Evolutionary conservation across 2,797 vertebrate species (phyloP), one percentile per base, ranked within the genome.

Genomic region (Cryptoblepharus egeriae): DNA sequence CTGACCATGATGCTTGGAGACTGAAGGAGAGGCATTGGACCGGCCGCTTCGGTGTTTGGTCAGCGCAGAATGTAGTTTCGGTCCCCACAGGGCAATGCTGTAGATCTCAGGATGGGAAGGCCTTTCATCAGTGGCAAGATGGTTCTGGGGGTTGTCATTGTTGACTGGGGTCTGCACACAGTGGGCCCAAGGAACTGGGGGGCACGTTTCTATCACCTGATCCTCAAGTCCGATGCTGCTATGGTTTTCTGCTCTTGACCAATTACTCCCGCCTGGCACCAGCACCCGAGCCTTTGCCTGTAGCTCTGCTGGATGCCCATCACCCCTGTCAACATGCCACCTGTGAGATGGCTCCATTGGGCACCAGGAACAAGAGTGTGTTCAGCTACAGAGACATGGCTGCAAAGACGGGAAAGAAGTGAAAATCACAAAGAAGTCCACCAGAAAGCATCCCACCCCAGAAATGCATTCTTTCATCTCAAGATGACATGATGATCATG

Each of bases 331-430:
- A 68, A 84, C 77, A 61, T 84, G 82, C 82, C 82, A 84, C 82
- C 82, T 79, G 82, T 84, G 77, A 79, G 82, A 84, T 84, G 71
- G 77, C 82, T 84, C 82, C 82, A 84, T 84, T 75, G 77, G 77
- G 77, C 82, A 79, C 70, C 82, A 84, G 82, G 82, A 79, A 84
- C 77, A 79, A 79, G 70, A 79, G 82, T 26, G 15, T 71, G 32
- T 74, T 84, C 82, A 68, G 77, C 82, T 84, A 84, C 77, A 79
- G 63, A 55, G 77, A 61, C 82, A 84, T 84, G 55, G 55, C 82
- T 84, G 82, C 49, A 11, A 77, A 79, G 77, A 84, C 15, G 55
- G 82, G 71, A 84, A 77, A 84, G 79, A 55, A 84, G 71, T 84
- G 55, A 84, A 55, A 79, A 74, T 37, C 57, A 75, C 55, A 60